Conservation (phyloP, 2,113 vertebrate species). For the Campylomormyrus tamandua region DNA sequence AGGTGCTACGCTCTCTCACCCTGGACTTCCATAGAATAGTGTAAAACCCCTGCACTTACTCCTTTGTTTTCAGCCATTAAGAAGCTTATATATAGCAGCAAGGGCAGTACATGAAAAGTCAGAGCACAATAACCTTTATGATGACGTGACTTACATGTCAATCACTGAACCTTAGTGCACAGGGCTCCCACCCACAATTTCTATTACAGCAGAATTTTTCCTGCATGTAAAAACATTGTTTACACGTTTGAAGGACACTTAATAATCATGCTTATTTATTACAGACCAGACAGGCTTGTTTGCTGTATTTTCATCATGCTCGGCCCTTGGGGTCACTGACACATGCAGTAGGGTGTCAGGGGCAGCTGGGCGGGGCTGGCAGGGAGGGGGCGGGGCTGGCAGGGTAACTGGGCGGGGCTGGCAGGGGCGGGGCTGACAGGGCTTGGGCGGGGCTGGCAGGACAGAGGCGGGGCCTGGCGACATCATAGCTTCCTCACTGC, state of each 20-base stretch:
- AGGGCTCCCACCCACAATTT: background rate
- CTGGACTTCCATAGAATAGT: too few relatives aligned
- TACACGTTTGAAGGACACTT: background rate
- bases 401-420: background rate
- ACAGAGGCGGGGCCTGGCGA: background rate
- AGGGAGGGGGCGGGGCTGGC: too few relatives aligned
- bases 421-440: background rate
- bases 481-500: background rate
- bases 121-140: background rate
- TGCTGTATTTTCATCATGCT: constrained; percentile 18
- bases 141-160: background rate
- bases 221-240: background rate
- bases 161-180: background rate
- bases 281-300: constrained; percentile 12
- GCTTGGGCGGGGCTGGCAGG: too few relatives aligned
- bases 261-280: background rate
- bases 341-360: background rate
- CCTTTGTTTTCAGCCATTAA: background rate
- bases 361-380: background rate
- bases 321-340: background rate
- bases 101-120: background rate
- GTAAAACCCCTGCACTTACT: background rate
- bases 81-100: background rate
- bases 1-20: background rate
- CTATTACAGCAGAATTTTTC: background rate